Conservation (phyloP, 2,113 vertebrate species). For the Chaetura pelagica region DNA sequence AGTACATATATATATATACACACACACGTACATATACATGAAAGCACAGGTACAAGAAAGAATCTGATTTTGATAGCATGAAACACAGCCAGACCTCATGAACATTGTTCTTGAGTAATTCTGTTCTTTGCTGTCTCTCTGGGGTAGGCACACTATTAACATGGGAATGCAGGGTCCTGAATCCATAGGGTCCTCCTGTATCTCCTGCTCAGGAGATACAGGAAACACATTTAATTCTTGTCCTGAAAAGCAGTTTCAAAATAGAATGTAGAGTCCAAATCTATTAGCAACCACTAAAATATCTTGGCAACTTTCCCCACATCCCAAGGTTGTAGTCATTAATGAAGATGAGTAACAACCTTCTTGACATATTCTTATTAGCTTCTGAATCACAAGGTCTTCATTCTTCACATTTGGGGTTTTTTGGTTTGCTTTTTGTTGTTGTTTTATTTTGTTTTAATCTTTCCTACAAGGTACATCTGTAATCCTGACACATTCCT, state of each 20-base stretch:
- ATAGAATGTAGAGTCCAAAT: not conserved
- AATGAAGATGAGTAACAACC: not conserved
- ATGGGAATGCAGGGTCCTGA: fast-evolving
- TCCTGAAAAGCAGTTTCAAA: not conserved
- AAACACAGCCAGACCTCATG: not conserved
- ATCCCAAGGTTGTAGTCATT: not conserved
- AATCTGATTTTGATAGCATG: not conserved
- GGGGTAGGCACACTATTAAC: not conserved
- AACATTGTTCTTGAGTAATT: not conserved
- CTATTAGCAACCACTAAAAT: not conserved
- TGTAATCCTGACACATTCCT: not conserved
- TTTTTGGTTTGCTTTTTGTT: too few relatives aligned
- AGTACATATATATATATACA: too few relatives aligned
- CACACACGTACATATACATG: not conserved
- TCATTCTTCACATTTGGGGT: not conserved
- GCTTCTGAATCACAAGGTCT: not conserved
- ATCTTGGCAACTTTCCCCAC: not conserved
- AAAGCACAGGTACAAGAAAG: not conserved
- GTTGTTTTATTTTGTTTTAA: too few relatives aligned
- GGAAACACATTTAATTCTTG: not conserved
- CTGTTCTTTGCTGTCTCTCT: not conserved
- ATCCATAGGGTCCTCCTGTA: not conserved
- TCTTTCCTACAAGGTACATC: not conserved
- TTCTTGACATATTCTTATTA: not conserved
- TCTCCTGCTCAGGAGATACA: not conserved